These are phyloP conservation scores for Paratilapia polleni DNA, from an alignment of 2,113 vertebrate genomes.

Conservation along the genomic window DNA sequence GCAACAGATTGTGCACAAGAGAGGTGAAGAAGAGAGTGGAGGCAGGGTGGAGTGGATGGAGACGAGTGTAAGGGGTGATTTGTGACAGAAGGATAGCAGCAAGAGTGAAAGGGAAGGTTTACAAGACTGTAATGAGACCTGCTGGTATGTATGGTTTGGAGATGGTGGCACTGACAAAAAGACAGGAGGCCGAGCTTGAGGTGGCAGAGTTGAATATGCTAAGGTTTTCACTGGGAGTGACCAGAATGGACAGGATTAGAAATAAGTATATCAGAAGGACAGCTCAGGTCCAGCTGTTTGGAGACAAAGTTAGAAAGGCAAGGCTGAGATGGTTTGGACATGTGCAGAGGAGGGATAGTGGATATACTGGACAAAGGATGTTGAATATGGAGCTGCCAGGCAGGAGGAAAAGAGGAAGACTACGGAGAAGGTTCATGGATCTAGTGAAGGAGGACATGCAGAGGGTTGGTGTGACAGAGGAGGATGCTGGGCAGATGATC, in stretches of 20 bases:
- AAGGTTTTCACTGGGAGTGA: not conserved
- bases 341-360: not conserved
- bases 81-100: not conserved
- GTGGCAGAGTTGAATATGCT: not conserved
- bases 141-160: not conserved
- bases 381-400: too few relatives aligned
- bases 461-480: too few relatives aligned
- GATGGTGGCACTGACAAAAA: not conserved
- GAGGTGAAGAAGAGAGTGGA: not conserved
- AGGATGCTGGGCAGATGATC: too few relatives aligned
- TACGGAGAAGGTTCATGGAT: too few relatives aligned
- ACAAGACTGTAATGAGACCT: not conserved
- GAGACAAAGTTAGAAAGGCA: not conserved
- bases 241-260: not conserved
- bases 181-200: too few relatives aligned
- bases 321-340: not conserved
- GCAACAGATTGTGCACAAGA: not conserved
- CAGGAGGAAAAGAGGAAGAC: too few relatives aligned
- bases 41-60: not conserved
- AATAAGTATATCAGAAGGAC: not conserved
- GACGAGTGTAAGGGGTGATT: not conserved
- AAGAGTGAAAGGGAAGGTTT: not conserved
- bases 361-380: not conserved
- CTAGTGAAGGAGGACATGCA: too few relatives aligned
- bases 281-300: too few relatives aligned